phyloP scores from a whole-genome alignment of 2,888 invertebrate species.

The Xestobium rufovillosum region DNA sequence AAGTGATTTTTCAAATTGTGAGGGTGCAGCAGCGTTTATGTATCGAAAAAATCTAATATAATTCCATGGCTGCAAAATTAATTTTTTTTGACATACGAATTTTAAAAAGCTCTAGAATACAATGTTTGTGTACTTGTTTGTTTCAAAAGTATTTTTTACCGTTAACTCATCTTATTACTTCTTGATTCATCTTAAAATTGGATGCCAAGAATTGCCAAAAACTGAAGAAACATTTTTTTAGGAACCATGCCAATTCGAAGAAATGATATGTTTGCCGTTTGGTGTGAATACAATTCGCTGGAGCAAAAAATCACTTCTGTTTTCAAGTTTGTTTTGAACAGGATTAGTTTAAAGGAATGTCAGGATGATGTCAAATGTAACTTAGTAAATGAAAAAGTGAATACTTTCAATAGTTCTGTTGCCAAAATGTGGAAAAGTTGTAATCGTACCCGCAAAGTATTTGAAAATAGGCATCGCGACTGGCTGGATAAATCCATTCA shows the following conservation, averaged over 20 bases:
- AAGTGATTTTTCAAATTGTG: no score
- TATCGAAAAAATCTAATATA: no score
- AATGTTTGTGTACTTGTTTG: no score
- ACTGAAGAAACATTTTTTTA: conserved; percentile 8
- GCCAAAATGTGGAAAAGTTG: conserved; percentile 12
- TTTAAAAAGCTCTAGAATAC: no score
- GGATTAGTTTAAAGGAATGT: no score
- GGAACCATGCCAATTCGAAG: conserved; percentile 9
- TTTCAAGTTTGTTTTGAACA: conserved; percentile 12
- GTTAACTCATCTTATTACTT: no score
- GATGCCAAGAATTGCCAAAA: conserved; percentile 12
- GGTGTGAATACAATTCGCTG: conserved; percentile 10
- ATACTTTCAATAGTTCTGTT: conserved; percentile 10
- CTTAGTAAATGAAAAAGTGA: conserved; percentile 7
- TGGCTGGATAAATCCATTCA: conserved; percentile 11
- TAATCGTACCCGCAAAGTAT: conserved; percentile 12
- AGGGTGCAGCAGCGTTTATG: no score
- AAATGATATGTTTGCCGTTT: no score
- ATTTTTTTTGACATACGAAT: no score
- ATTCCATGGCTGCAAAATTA: no score
- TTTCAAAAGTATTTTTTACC: no score
- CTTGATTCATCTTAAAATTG: no score
- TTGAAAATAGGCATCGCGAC: conserved; percentile 11
- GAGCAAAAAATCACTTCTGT: conserved; percentile 9
- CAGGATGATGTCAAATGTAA: conserved; percentile 2